A percentile compares a stretch with the other conserved stretches of the same genome.
These are phyloP conservation scores for Lutjanus erythropterus DNA, from an alignment of 2,113 vertebrate genomes.

Conservation along the genomic window DNA sequence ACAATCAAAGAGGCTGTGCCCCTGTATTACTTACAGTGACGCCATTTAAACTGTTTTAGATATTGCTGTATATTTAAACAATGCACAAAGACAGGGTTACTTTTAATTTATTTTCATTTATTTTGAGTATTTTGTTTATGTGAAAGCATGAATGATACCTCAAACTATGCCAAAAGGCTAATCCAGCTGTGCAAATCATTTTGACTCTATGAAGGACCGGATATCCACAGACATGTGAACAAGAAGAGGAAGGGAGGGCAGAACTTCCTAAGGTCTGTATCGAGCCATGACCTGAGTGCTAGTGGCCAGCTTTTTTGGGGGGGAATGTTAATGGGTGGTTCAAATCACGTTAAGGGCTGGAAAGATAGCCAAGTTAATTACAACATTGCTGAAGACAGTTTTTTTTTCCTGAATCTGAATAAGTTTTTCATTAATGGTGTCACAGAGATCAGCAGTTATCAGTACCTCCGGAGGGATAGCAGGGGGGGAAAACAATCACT, in stretches of 20 bases:
- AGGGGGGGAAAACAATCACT: conserved; percentile 77
- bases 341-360: conserved; percentile 65
- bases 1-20: background rate
- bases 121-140: background rate
- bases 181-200: conserved; percentile 36
- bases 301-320: conserved; percentile 45
- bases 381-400: conserved; percentile 64
- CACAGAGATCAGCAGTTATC: conserved; percentile 85
- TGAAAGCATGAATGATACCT: conserved; percentile 32
- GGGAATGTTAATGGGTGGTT: conserved; percentile 67
- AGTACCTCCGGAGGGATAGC: conserved; percentile 78
- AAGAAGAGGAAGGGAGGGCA: conserved; percentile 55
- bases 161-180: conserved; percentile 19
- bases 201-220: conserved; percentile 6
- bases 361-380: conserved; percentile 84
- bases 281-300: conserved; percentile 41
- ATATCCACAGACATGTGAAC: conserved; percentile 40
- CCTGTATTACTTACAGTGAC: background rate
- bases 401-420: conserved; percentile 75
- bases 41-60: background rate
- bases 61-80: background rate
- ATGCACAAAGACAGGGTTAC: background rate
- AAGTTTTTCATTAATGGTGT: conserved; percentile 86
- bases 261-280: conserved; percentile 63
- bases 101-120: background rate